These are phyloP conservation scores for Amblyornis subalaris DNA, from an alignment of 2,113 vertebrate genomes.

Conservation along the genomic window DNA sequence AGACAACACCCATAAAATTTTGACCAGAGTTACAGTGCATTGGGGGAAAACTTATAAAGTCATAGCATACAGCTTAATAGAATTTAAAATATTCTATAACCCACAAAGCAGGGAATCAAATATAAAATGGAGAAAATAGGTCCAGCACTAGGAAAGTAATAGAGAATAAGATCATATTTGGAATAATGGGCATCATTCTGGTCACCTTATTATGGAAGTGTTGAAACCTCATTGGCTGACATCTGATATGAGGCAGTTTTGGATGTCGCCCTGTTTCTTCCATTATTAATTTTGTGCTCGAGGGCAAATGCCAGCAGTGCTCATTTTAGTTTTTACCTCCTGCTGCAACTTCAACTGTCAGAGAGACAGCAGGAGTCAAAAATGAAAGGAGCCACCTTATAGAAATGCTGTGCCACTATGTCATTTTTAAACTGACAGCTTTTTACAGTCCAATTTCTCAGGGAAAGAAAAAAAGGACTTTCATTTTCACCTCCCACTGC, in stretches of 20 bases:
- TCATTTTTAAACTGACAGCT: constrained; percentile 80
- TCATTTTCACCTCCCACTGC: constrained; percentile 71
- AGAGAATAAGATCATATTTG: constrained; percentile 51
- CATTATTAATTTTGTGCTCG: constrained; percentile 77
- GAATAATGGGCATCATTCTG: constrained; percentile 60
- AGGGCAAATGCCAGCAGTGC: constrained; percentile 75
- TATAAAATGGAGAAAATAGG: constrained; percentile 31
- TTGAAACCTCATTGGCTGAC: constrained; percentile 60
- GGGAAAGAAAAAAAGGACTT: constrained; percentile 69
- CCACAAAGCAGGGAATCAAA: constrained; percentile 15
- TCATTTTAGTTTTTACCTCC: constrained; percentile 73
- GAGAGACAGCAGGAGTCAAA: constrained; percentile 71
- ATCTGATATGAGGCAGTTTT: constrained; percentile 57
- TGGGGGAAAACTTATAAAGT: background rate
- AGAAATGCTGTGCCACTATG: constrained; percentile 72
- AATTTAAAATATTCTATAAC: constrained; percentile 30
- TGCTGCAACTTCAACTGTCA: constrained; percentile 80
- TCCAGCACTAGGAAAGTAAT: constrained; percentile 6
- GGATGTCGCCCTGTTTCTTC: constrained; percentile 67
- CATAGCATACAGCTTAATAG: background rate
- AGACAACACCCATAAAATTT: background rate
- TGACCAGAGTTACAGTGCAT: background rate
- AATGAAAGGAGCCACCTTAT: constrained; percentile 74
- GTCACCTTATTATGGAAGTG: constrained; percentile 59
- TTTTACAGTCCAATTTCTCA: constrained; percentile 71